Evolutionary conservation across 2,888 invertebrate genomes (phyloP), one percentile per base, ranked within the genome.

Genomic region (Hirudinaria manillensis): DNA sequence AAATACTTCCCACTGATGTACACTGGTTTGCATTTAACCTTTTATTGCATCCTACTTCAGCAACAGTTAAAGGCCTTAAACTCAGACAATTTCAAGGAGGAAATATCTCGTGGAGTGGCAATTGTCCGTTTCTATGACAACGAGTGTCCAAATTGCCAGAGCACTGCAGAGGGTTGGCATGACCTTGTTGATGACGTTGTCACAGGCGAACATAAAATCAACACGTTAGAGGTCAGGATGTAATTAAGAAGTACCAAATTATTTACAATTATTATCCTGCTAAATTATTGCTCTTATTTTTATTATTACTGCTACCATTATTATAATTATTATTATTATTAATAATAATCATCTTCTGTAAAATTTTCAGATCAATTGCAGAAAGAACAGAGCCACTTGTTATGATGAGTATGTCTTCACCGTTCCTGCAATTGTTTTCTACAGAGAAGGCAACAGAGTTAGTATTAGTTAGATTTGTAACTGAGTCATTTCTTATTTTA

Each of bases 281-380:
- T 53, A 53, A 53, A 53, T 13, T 16, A 16, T 16, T 53, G 53
- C 13, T 53, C 21, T 53, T 53, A 53, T 53, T 16, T 13, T 16
- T 53, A 21, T 53, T 53, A 53, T 53, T 13, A 21, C 13, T 53
- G 21, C 53, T 16, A 16, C 21, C 21, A 53, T 16, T 53, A 27
- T 24, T 61, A 61, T 61, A 27, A 7, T n/a, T n/a, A 13, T 56
- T 7, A 61, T 1, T 61, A 21, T 61, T 61, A 61, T 61, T 27
- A 1, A 61, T 61, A 19, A 61, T 19, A 61, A 29, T 61, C n/a
- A 27, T 27, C 24, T 61, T 27, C 29, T 61, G 61, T 6, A 21
- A 61, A 27, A 24, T 61, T 61, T 61, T 10, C 61, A 68, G 68
- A n/a, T 68, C 34, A 68, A 68, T n/a, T 68, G 68, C 21, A 29